phyloP scores from a whole-genome alignment of 2,888 invertebrate species.

The Eubasilissa splendida region DNA sequence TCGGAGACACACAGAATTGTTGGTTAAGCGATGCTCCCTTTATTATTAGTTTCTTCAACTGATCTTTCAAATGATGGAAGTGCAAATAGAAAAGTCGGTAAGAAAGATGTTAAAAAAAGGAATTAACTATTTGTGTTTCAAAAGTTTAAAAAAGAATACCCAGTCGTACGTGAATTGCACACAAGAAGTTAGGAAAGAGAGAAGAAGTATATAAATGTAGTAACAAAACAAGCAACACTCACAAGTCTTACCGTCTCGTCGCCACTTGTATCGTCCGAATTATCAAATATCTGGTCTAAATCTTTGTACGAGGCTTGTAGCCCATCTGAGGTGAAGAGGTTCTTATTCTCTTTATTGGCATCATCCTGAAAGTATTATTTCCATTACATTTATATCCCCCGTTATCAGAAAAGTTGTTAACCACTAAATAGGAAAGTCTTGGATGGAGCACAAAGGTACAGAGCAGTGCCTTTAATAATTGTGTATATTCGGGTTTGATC shows the following conservation, averaged over 20 bases:
- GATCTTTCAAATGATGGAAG: not conserved
- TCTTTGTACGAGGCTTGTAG: conserved; percentile 91
- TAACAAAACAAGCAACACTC: conserved; percentile 54
- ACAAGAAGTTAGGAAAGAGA: conserved; percentile 24
- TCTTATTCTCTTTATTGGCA: conserved; percentile 73
- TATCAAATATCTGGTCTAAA: conserved; percentile 95
- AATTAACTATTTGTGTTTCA: conserved; percentile 12
- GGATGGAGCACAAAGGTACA: not conserved
- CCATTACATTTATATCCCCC: not conserved
- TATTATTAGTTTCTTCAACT: too few species aligned
- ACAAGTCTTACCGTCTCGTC: conserved; percentile 85
- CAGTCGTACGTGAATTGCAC: not conserved
- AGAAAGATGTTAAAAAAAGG: not conserved
- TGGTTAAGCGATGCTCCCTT: too few species aligned
- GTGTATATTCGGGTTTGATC: too few species aligned
- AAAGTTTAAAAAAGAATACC: conserved; percentile 8
- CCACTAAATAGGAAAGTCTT: not conserved
- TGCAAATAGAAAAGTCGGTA: not conserved
- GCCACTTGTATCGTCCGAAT: conserved; percentile 90
- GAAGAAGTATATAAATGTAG: conserved; percentile 19
- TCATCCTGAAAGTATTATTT: conserved; percentile 66
- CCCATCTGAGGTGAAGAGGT: conserved; percentile 90
- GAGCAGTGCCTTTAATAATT: too few species aligned
- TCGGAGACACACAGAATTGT: too few species aligned
- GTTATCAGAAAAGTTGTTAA: not conserved